Base-by-base conservation (phyloP, 1,140 invertebrate genomes). In the Diuraphis noxia region DNA sequence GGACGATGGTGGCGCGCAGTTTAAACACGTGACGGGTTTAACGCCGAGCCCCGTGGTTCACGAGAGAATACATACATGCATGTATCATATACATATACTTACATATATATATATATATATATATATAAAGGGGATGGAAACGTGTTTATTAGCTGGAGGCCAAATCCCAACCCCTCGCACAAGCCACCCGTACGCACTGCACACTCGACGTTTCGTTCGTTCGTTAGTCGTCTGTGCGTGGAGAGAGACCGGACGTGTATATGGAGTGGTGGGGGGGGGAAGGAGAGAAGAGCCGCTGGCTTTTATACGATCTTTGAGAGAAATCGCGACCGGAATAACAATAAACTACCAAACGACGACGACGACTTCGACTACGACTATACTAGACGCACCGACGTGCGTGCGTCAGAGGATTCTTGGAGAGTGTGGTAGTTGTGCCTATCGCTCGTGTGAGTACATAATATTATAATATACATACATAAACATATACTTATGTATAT, bases 91-190 rank as follows among this genome's bases (percentile, higher is more conserved):
- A 38, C 5, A 36, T 19, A 19, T 17, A 38, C 19, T 23, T 43
- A 46, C 4, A 30, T 10, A 30, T 5, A 89, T 36, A 36, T 25
- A 36, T 25, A 34, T 10, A 25, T n/a, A 41, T 43, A 82, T 43
- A 82, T 4, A 40, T 86, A 36, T 52, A 38, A 56, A 56, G 1
- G 30, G 36, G 36, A 63, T 30, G 36, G 36, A 91, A 79, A 91
- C 77, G 89, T 91, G 89, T 91, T 91, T 91, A 91, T 91, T 91
- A 91, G 77, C 89, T 46, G 10, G 43, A 46, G 88, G 88, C 88
- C 63, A 90, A 90, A 82, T 91, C 89, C 77, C 34, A 19, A 41
- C 21, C 6, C 36, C 49, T 36, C 9, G 13, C 49, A 4, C 7
- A 10, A 17, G 88, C 17, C n/a, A 25, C 43, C 23, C 9, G 30